Percentiles rank a stretch among this genome's conserved stretches.
Evolutionary conservation across 2,888 invertebrate species (phyloP).

Genomic region (Campaea margaritaria): DNA sequence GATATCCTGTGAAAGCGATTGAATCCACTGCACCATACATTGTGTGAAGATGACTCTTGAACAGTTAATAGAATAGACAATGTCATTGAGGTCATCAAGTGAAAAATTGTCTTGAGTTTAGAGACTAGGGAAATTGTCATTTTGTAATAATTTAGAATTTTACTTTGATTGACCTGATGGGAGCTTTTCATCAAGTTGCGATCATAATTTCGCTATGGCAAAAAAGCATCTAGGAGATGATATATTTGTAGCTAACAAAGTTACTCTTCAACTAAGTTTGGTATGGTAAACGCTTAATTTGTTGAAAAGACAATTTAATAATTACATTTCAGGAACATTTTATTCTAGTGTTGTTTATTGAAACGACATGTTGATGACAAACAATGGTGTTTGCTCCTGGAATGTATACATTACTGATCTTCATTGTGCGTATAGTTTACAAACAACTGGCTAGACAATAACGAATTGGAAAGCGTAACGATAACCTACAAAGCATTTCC

Average conservation of each 20-base stretch:
- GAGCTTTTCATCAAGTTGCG: too few species aligned
- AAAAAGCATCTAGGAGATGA: not conserved
- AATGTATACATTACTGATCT: conserved; percentile 5
- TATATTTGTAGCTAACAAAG: not conserved
- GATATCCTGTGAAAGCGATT: too few species aligned
- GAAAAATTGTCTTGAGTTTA: too few species aligned
- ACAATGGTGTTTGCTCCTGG: conserved; percentile 11
- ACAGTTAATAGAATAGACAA: too few species aligned
- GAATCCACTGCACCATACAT: too few species aligned
- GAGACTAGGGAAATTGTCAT: too few species aligned
- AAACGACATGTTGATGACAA: not conserved
- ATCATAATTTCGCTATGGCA: not conserved
- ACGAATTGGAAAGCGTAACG: conserved; percentile 21
- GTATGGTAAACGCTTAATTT: not conserved
- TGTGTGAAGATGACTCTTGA: too few species aligned
- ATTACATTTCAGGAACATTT: conserved; percentile 7
- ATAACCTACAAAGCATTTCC: conserved; percentile 10
- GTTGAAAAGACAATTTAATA: not conserved
- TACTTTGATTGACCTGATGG: too few species aligned
- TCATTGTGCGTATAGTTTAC: conserved; percentile 18
- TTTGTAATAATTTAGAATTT: too few species aligned
- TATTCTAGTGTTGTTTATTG: conserved; percentile 6
- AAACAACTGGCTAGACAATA: conserved; percentile 12
- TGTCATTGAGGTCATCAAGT: too few species aligned
- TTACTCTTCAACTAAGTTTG: conserved; percentile 5